Base-by-base conservation (phyloP, 2,113 vertebrate genomes). In the Meleagris gallopavo region DNA sequence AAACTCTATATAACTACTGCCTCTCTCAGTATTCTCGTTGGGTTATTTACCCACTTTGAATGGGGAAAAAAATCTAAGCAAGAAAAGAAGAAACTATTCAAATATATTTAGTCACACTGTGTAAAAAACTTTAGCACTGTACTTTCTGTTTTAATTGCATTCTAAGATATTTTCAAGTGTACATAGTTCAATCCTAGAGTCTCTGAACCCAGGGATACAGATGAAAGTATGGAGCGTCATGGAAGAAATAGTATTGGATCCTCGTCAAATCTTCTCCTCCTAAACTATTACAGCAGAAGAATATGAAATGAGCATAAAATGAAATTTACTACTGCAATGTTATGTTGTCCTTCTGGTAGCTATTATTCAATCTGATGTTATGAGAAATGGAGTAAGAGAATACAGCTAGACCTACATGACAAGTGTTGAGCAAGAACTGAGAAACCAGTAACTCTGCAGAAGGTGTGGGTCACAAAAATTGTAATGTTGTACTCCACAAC, bases 11-110 rank as follows among this genome's bases (percentile, higher is more conserved):
- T n/a, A n/a, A n/a, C n/a, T n/a, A n/a, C 13, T 12, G 20, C 30
- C 30, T 58, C 15, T 8, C 34, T 7, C 9, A 60, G 8, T n/a
- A 18, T 71, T 77, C 11, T 58, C 15, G 52, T 19, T 13, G 9
- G 13, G 8, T 52, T 13, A 32, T 48, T 91, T 64, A 2, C 25
- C 8, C 5, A 17, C 22, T 18, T 76, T 57, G 27, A 10, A 8
- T 11, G 29, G 3, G 2, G 3, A 3, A 7, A 2, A 2, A 1
- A 13, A 36, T 15, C 11, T n/a, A 41, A 54, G 15, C 16, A 60
- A 61, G 4, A 9, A 62, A n/a, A 18, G 27, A 73, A 61, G 67
- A 50, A 20, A 1, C 19, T 41, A 3, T 52, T 66, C 11, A 74
- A 78, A 58, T 12, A n/a, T 54, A 25, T 66, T 57, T 48, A 67